A percentile compares a stretch with the other conserved stretches of the same genome.
These are phyloP conservation scores for Harmothoe impar DNA, from an alignment of 2,888 invertebrate genomes.

Conservation along the genomic window DNA sequence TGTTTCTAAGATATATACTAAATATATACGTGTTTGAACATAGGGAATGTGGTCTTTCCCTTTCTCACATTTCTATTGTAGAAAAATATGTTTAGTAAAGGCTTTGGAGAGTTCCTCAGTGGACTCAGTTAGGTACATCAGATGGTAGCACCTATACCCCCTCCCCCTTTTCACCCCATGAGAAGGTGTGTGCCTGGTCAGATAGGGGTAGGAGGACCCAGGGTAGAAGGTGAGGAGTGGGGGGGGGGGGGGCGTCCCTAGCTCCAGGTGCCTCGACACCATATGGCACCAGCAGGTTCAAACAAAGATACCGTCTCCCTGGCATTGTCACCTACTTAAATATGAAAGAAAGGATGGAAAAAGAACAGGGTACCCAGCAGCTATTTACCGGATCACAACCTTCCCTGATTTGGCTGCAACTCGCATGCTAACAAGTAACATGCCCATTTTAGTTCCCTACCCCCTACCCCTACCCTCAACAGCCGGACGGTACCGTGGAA, in stretches of 20 bases:
- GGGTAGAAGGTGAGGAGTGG: background rate
- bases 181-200: background rate
- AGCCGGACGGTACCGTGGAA: background rate
- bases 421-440: background rate
- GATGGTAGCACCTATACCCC: background rate
- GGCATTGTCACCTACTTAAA: slow-evolving; percentile 35
- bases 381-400: slow-evolving; percentile 19
- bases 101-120: background rate
- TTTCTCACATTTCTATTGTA: no score
- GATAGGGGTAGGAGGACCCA: background rate
- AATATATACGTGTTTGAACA: no score
- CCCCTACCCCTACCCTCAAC: background rate
- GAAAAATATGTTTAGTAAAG: no score
- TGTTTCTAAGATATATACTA: no score
- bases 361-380: background rate
- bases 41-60: no score
- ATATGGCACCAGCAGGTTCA: slow-evolving; percentile 50
- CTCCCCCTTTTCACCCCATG: background rate
- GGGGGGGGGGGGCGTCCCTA: background rate
- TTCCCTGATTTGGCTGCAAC: slow-evolving; percentile 21
- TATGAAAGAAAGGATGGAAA: slow-evolving; percentile 24
- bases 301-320: slow-evolving; percentile 12
- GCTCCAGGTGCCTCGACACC: slow-evolving; percentile 38
- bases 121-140: background rate
- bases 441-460: background rate